Evolutionary conservation across 2,113 vertebrate species (phyloP).

Genomic region (Dolichallabes microphthalmus): DNA sequence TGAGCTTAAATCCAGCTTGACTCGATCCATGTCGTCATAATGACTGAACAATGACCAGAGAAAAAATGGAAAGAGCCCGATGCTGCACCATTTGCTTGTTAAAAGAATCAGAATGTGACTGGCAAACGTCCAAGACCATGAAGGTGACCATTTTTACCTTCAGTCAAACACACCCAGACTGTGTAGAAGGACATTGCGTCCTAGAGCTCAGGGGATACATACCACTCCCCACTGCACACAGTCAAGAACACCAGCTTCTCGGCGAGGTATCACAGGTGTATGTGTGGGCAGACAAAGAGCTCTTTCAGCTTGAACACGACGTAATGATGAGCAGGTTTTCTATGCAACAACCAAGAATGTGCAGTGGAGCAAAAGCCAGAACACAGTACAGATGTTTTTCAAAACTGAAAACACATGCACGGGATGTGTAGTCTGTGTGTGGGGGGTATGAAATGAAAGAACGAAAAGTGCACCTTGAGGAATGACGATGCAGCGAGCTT

Average conservation of each 20-base stretch:
- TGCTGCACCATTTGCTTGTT: not conserved
- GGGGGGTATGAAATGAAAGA: slow-evolving; percentile 2
- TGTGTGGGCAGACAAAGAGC: not conserved
- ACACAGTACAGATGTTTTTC: not conserved
- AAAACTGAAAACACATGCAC: not conserved
- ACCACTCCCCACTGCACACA: not conserved
- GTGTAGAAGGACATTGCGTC: not conserved
- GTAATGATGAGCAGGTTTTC: slow-evolving; percentile 11
- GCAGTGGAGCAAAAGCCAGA: not conserved
- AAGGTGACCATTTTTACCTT: slow-evolving; percentile 20
- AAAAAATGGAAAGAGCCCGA: no score
- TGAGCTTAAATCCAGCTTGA: not conserved
- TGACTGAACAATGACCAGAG: not conserved
- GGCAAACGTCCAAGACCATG: not conserved
- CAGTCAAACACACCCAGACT: not conserved
- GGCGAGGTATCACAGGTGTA: slow-evolving; percentile 11
- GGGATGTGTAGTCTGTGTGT: not conserved
- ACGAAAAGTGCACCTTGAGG: not conserved
- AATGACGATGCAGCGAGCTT: not conserved
- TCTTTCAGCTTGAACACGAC: not conserved
- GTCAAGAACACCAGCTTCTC: slow-evolving; percentile 4
- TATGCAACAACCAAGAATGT: not conserved
- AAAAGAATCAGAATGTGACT: not conserved
- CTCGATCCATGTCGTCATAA: not conserved
- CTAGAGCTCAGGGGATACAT: not conserved